Percentiles rank a stretch among this genome's conserved stretches.
phyloP scores from a whole-genome alignment of 2,113 vertebrate species.

The Panurus biarmicus region DNA sequence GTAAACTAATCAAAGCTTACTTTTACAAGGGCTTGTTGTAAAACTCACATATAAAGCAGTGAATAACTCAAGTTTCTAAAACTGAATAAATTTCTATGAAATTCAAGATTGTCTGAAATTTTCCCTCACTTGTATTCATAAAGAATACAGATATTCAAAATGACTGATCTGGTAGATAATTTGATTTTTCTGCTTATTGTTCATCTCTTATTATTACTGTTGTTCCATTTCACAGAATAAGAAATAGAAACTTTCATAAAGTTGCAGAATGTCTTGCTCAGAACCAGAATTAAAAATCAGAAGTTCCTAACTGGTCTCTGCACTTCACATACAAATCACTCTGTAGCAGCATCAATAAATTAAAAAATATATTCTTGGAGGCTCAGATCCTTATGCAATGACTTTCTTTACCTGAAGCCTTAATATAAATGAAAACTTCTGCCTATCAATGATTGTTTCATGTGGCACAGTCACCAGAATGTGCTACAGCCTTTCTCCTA shows the following conservation, averaged over 20 bases:
- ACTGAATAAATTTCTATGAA: neutral
- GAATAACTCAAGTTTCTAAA: neutral
- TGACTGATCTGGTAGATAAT: neutral
- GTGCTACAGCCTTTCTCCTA: neutral
- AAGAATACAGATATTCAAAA: neutral
- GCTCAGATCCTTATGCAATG: neutral
- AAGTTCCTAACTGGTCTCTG: neutral
- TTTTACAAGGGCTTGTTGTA: neutral
- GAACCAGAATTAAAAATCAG: neutral
- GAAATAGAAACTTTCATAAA: neutral
- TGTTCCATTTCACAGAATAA: neutral
- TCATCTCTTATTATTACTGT: neutral
- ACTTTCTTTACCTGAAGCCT: neutral
- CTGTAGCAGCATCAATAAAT: neutral
- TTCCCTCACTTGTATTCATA: neutral
- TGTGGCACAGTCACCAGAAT: neutral
- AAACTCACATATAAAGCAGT: neutral
- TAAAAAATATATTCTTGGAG: neutral
- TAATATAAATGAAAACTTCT: neutral
- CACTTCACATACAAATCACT: neutral
- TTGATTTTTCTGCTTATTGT: neutral
- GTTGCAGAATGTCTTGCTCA: neutral
- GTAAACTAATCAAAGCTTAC: neutral
- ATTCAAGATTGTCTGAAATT: neutral
- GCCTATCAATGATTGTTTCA: neutral